phyloP scores from a whole-genome alignment of 1,140 invertebrate genomes.

The Belonocnema kinseyi region DNA sequence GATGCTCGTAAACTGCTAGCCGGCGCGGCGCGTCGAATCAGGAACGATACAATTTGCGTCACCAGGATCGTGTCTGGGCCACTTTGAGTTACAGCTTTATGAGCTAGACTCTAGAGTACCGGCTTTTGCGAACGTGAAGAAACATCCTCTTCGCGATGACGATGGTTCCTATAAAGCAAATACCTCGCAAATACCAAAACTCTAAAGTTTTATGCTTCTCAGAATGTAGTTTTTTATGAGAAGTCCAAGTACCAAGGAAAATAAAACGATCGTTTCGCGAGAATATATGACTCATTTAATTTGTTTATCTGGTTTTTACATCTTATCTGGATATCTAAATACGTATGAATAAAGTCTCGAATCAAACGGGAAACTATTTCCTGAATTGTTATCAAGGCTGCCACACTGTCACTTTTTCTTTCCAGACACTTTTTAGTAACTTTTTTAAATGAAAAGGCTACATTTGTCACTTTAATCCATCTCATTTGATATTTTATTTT shows the following conservation, averaged over 20 bases:
- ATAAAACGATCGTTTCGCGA: not conserved
- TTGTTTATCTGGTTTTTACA: too few relatives aligned
- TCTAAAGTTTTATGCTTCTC: not conserved
- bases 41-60: too few relatives aligned
- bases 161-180: not conserved
- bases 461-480: too few relatives aligned
- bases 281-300: not conserved
- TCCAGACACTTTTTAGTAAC: too few relatives aligned
- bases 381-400: too few relatives aligned
- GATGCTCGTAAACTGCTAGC: not conserved
- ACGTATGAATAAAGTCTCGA: too few relatives aligned
- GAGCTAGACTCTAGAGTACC: not conserved
- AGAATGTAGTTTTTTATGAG: not conserved
- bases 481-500: too few relatives aligned
- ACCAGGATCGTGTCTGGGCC: not conserved
- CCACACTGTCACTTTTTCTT: too few relatives aligned
- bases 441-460: too few relatives aligned
- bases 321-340: too few relatives aligned
- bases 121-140: not conserved
- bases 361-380: too few relatives aligned
- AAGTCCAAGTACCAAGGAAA: not conserved
- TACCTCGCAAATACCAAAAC: not conserved
- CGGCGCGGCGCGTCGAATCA: not conserved
- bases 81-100: constrained; percentile 14
- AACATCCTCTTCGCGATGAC: not conserved